A percentile compares a stretch with the other conserved stretches of the same genome.
Evolutionary conservation across 2,113 vertebrate species (phyloP).

Genomic region (Grammomys dolichurus): DNA sequence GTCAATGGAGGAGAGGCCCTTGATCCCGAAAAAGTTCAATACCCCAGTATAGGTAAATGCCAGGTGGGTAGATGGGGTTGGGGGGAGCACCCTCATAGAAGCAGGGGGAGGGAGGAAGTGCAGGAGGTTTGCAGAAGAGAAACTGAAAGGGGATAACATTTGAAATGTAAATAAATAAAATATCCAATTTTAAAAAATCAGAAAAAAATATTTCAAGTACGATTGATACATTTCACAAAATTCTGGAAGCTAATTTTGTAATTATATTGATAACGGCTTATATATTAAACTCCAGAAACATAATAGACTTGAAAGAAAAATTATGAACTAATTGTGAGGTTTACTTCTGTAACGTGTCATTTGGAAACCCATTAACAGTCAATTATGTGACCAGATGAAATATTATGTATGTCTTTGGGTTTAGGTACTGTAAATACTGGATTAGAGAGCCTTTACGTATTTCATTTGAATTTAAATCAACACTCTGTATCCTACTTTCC

Average conservation of each 20-base stretch:
- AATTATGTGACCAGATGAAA: constrained; percentile 1
- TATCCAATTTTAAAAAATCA: too few relatives aligned
- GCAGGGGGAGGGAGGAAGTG: too few relatives aligned
- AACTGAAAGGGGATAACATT: too few relatives aligned
- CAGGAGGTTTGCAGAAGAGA: too few relatives aligned
- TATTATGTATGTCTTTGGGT: constrained; percentile 51
- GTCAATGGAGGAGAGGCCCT: too few relatives aligned
- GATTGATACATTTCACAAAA: constrained; percentile 2
- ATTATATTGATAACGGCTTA: constrained; percentile 34
- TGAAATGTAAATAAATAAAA: too few relatives aligned
- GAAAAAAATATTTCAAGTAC: background rate
- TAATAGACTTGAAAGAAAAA: constrained; percentile 42
- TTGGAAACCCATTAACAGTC: constrained; percentile 49
- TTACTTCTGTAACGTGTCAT: constrained; percentile 28
- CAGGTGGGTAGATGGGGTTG: too few relatives aligned
- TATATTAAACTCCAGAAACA: constrained; percentile 48
- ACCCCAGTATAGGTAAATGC: too few relatives aligned
- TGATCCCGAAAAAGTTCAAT: too few relatives aligned
- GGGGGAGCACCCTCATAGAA: too few relatives aligned
- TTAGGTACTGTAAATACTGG: constrained; percentile 55
- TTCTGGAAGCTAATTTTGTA: constrained; percentile 48
- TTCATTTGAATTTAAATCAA: constrained; percentile 73
- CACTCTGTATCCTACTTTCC: constrained; percentile 33
- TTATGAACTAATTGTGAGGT: constrained; percentile 40
- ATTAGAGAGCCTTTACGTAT: constrained; percentile 16